phyloP scores from a whole-genome alignment of 2,888 invertebrate genomes.

The Dasypogon diadema region DNA sequence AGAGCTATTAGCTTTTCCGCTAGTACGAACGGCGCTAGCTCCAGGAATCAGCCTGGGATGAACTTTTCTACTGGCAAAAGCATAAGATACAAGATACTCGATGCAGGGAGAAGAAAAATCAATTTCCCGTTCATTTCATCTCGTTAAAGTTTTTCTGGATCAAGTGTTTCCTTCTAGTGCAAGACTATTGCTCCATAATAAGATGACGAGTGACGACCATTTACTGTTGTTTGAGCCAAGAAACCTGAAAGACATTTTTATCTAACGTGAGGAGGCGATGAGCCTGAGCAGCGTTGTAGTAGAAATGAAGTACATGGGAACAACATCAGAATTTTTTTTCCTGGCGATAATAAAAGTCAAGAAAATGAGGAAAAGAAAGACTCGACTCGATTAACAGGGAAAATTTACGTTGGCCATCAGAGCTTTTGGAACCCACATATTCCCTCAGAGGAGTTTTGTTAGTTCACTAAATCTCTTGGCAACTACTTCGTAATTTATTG shows the following conservation, averaged over 20 bases:
- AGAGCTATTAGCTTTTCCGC: not conserved
- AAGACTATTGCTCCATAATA: no score
- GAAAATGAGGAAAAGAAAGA: conserved; percentile 17
- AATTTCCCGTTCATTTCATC: not conserved
- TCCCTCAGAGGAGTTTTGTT: no score
- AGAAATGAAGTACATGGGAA: not conserved
- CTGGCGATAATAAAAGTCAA: conserved; percentile 27
- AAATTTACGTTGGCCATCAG: not conserved
- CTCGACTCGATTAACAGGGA: not conserved
- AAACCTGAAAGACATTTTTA: not conserved
- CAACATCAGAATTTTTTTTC: conserved; percentile 27
- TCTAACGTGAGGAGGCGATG: not conserved
- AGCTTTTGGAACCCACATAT: not conserved
- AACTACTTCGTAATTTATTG: no score
- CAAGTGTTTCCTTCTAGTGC: not conserved
- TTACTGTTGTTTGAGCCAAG: no score
- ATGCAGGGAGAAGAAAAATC: not conserved
- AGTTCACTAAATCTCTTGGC: no score
- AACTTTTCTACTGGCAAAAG: no score
- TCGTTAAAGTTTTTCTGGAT: not conserved
- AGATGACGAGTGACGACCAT: no score
- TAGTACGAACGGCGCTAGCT: not conserved
- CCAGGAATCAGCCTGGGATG: no score
- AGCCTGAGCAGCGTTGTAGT: not conserved
- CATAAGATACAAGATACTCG: not conserved